Evolutionary conservation across 2,888 invertebrate species (phyloP).

Genomic region (Nemapogon koenigi): DNA sequence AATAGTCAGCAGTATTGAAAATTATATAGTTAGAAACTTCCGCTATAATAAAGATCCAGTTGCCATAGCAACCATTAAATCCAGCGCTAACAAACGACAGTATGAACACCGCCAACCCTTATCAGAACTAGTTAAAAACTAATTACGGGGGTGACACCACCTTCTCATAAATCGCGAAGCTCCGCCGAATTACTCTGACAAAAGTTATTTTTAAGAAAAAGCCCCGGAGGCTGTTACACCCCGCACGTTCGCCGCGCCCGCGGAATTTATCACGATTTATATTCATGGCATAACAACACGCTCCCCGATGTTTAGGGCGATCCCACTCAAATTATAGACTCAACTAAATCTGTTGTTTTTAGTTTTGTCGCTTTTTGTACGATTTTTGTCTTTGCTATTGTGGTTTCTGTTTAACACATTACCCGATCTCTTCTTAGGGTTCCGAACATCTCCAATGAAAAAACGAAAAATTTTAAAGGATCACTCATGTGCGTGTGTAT

Average conservation of each 20-base stretch:
- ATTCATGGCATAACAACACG: slow-evolving; percentile 65
- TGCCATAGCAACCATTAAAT: neutral
- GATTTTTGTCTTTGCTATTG: too few species aligned
- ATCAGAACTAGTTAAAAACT: slow-evolving; percentile 66
- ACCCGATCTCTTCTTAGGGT: too few species aligned
- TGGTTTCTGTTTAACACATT: too few species aligned
- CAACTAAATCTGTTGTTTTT: slow-evolving; percentile 9
- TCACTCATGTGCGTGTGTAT: too few species aligned
- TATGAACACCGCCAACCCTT: slow-evolving; percentile 55
- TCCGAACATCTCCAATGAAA: too few species aligned
- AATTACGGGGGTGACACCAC: slow-evolving; percentile 65
- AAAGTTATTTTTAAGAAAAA: slow-evolving; percentile 66
- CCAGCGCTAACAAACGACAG: slow-evolving; percentile 20
- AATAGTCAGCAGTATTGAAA: too few species aligned
- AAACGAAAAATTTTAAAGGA: too few species aligned
- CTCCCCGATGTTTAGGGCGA: slow-evolving; percentile 48
- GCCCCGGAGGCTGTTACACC: slow-evolving; percentile 48
- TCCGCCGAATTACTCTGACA: slow-evolving; percentile 61
- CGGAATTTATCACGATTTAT: slow-evolving; percentile 70
- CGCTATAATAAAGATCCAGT: too few species aligned
- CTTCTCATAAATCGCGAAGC: slow-evolving; percentile 57
- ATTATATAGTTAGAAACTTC: too few species aligned
- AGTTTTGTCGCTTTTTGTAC: neutral
- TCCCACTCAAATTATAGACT: slow-evolving; percentile 21
- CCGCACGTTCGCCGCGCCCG: slow-evolving; percentile 26